A percentile compares a stretch with the other conserved stretches of the same genome.
Conservation (phyloP, 2,797 vertebrate species). For the Percopsis omiscomaycus region DNA sequence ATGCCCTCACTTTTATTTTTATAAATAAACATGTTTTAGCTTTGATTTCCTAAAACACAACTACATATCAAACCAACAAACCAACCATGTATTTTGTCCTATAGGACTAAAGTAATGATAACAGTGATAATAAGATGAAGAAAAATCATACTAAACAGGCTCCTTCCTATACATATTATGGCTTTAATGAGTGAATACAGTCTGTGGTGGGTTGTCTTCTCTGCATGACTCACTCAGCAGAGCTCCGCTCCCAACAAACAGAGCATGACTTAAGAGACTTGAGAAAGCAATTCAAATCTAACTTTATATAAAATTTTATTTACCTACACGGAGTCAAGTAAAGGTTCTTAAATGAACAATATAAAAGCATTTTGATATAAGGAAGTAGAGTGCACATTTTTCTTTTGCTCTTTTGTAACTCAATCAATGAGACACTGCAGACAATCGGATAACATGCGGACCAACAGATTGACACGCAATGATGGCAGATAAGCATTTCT, state of each 20-base stretch:
- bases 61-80: too few species aligned
- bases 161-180: conserved; percentile 23
- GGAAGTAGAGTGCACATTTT: neutral
- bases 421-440: neutral
- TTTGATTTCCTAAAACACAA: too few species aligned
- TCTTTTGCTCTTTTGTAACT: neutral
- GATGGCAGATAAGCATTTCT: too few species aligned
- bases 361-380: too few species aligned
- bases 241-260: conserved; percentile 44
- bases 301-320: neutral
- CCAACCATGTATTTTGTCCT: too few species aligned
- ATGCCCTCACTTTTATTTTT: too few species aligned
- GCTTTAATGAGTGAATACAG: conserved; percentile 27
- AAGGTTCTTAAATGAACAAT: neutral
- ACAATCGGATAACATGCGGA: neutral
- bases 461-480: neutral
- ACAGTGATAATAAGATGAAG: too few species aligned
- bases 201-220: conserved; percentile 60
- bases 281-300: conserved; percentile 28
- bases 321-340: neutral
- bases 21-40: too few species aligned
- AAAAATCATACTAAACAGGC: conserved; percentile 17
- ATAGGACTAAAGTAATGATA: too few species aligned
- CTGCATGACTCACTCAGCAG: conserved; percentile 64
- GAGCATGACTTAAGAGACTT: conserved; percentile 23